A percentile compares a stretch with the other conserved stretches of the same genome.
Conservation (phyloP, 1,140 invertebrate species). For the Platyura marginata region DNA sequence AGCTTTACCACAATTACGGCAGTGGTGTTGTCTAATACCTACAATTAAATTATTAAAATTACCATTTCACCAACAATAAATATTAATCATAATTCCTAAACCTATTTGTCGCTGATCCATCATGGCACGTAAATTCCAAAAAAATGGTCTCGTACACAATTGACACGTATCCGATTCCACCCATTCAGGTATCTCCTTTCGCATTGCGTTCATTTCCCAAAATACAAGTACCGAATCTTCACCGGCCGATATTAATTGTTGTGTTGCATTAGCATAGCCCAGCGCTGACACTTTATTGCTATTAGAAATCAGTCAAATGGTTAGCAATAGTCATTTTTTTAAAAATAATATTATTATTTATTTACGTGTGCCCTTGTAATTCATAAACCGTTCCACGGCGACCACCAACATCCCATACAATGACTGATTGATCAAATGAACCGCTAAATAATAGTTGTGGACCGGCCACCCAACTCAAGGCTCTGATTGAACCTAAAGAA, state of each 20-base stretch:
- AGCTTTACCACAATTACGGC: conserved; percentile 80
- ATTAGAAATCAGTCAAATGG: background rate
- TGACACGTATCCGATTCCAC: conserved; percentile 84
- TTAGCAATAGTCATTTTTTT: conserved; percentile 3
- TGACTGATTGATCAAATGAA: conserved; percentile 86
- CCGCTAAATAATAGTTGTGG: conserved; percentile 85
- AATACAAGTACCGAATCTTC: conserved; percentile 87
- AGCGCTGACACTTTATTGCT: conserved; percentile 61
- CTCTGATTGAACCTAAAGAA: conserved; percentile 45
- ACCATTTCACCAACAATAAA: background rate
- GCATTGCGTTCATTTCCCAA: conserved; percentile 79
- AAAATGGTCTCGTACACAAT: conserved; percentile 85
- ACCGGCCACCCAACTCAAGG: conserved; percentile 77
- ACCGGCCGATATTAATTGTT: conserved; percentile 78
- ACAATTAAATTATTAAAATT: background rate
- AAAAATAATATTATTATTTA: background rate
- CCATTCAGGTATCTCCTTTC: conserved; percentile 90
- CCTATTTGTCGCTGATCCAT: conserved; percentile 90
- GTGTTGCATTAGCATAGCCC: conserved; percentile 59
- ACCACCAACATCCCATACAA: conserved; percentile 98
- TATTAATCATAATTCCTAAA: conserved; percentile 15
- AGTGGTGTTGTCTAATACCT: conserved; percentile 72
- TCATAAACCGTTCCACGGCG: conserved; percentile 93
- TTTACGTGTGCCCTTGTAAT: conserved; percentile 81
- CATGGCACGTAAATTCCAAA: conserved; percentile 97